Conservation (phyloP, 2,888 invertebrate species). For the Drosophila meridionalis region DNA sequence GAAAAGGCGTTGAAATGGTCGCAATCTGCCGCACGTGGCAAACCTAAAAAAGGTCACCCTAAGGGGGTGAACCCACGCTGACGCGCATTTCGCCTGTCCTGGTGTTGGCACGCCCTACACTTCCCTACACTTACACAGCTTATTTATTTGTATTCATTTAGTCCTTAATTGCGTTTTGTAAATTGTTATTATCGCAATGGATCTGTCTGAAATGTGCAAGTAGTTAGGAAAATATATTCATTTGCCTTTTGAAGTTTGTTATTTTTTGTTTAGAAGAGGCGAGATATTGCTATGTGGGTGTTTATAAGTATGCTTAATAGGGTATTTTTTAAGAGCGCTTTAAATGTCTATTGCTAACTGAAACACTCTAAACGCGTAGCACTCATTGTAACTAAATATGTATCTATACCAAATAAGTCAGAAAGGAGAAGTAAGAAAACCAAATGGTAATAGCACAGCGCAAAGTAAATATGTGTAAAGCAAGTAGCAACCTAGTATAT, state of each 20-base stretch:
- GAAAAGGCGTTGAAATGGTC: slow-evolving; percentile 50
- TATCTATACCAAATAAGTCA: slow-evolving; percentile 43
- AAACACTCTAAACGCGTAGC: slow-evolving; percentile 51
- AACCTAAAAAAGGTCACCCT: slow-evolving; percentile 56
- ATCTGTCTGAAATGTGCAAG: slow-evolving; percentile 47
- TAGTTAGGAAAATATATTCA: slow-evolving; percentile 71
- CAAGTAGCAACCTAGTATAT: slow-evolving; percentile 64
- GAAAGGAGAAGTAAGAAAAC: slow-evolving; percentile 9
- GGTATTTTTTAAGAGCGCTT: slow-evolving; percentile 74
- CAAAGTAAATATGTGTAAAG: slow-evolving; percentile 76
- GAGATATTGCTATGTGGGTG: slow-evolving; percentile 33
- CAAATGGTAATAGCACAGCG: slow-evolving; percentile 51
- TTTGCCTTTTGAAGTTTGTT: slow-evolving; percentile 44
- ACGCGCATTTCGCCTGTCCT: slow-evolving; percentile 17
- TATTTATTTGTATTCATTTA: slow-evolving; percentile 68
- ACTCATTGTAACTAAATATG: slow-evolving; percentile 65
- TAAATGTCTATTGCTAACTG: slow-evolving; percentile 81
- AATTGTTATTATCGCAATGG: slow-evolving; percentile 61
- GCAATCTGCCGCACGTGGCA: slow-evolving; percentile 61
- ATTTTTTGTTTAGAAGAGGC: slow-evolving; percentile 12
- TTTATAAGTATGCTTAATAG: slow-evolving; percentile 45
- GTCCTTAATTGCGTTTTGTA: slow-evolving; percentile 53
- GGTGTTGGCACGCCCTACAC: slow-evolving; percentile 24
- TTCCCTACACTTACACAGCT: slow-evolving; percentile 49
- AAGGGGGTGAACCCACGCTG: slow-evolving; percentile 29